phyloP scores from a whole-genome alignment of 2,113 vertebrate genomes.

The Hippocampus zosterae region DNA sequence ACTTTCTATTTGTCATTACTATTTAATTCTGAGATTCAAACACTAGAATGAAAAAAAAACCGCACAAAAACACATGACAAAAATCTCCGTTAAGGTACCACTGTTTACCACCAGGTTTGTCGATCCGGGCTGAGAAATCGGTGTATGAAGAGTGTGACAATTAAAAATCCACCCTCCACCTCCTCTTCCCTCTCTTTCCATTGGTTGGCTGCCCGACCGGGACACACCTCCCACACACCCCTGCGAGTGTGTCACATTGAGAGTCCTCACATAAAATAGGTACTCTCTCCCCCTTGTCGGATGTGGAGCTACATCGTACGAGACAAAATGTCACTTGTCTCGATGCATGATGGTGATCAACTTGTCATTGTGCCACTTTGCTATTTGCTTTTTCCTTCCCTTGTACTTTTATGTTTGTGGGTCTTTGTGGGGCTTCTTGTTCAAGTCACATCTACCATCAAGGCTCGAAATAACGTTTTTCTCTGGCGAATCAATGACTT shows the following conservation, averaged over 20 bases:
- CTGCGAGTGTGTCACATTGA: conserved; percentile 67
- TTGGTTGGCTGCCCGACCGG: conserved; percentile 63
- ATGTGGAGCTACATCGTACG: conserved; percentile 41
- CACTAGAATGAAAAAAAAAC: no score
- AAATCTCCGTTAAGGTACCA: no score
- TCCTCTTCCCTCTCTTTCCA: conserved; percentile 44
- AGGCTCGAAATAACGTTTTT: no score
- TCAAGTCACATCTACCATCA: conserved; percentile 12
- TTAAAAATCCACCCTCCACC: conserved; percentile 11
- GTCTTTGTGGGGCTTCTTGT: conserved; percentile 30
- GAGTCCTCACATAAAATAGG: conserved; percentile 76
- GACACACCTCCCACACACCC: conserved; percentile 46
- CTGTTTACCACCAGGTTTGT: no score
- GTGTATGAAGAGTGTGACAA: not conserved
- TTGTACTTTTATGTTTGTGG: conserved; percentile 21
- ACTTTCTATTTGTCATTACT: no score
- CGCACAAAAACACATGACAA: no score
- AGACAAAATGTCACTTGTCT: conserved; percentile 24
- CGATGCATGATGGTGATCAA: conserved; percentile 49
- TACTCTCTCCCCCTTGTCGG: conserved; percentile 51
- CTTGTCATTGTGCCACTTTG: conserved; percentile 1
- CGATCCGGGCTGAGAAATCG: not conserved
- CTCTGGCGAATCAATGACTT: no score
- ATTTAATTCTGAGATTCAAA: no score
- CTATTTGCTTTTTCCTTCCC: conserved; percentile 7